Base-by-base conservation (phyloP, 2,888 invertebrate genomes). In the Melitaea athalia region DNA sequence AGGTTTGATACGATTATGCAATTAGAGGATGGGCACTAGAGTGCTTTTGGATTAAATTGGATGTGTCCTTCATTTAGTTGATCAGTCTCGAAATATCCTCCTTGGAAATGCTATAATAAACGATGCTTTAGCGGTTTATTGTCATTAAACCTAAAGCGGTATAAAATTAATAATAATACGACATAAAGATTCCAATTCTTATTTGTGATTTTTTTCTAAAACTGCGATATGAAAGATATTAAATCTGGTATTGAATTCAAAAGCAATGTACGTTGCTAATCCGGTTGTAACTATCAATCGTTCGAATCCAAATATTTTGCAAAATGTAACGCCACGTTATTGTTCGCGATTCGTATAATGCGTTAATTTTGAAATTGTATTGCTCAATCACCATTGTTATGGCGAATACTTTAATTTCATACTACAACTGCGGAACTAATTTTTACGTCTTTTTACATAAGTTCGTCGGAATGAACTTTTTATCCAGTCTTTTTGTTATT, bases 1-100 rank as follows among this genome's bases (percentile, higher is more conserved):
- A 57, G 33, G 64, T 49, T 49, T 64, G 45, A 47, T 62, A 64
- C 24, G 57, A 69, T 65, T 61, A 69, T 50, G 43, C 59, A 65
- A 65, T 53, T 42, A 59, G 17, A 52, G 17, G n/a, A n/a, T 50
- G 47, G 24, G 49, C 49, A 59, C 42, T 64, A 31, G 55, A 15
- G 31, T 52, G 53, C 5, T 33, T 57, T 57, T n/a, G 8, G 17
- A n/a, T 50, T 50, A 7, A 55, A 33, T 62, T 50, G 33, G 38
- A 38, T 38, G 4, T 33, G 24, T 52, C 50, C 14, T 31, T 53
- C 31, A 33, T 12, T 33, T 17, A 0, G 12, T 24, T 6, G 24
- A 31, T 31, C 11, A 53, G 24, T 33, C 33, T 55, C 1, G 33
- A 55, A 33, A 33, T 55, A 7, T 55, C 53, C 11, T 50, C 10